Conservation (phyloP, 2,797 vertebrate species). For the Rallus crepitans region DNA sequence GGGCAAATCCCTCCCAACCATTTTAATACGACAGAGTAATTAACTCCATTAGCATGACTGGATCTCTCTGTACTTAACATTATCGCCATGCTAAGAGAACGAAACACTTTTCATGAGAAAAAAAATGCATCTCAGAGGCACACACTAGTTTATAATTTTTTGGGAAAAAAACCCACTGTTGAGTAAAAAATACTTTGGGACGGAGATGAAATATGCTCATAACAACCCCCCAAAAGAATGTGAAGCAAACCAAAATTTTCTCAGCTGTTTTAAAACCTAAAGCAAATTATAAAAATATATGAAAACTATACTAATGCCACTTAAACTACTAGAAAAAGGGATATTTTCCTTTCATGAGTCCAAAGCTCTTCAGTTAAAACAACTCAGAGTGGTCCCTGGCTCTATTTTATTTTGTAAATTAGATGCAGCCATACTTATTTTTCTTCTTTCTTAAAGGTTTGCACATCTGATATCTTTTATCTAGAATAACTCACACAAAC, state of each 20-base stretch:
- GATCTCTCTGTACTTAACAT: conserved; percentile 25
- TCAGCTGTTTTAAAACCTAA: not conserved
- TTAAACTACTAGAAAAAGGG: not conserved
- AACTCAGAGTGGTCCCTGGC: not conserved
- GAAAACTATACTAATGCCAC: not conserved
- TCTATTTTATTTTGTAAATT: not conserved
- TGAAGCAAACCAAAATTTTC: not conserved
- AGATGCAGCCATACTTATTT: not conserved
- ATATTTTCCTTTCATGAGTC: not conserved
- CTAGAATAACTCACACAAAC: not conserved
- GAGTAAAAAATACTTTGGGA: not conserved
- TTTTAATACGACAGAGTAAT: conserved; percentile 23
- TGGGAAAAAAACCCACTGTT: not conserved
- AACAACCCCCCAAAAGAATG: not conserved
- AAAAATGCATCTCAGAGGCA: not conserved
- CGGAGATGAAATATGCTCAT: not conserved
- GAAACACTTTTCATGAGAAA: not conserved
- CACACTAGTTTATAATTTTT: not conserved
- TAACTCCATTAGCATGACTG: conserved; percentile 37
- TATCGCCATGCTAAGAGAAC: conserved; percentile 28
- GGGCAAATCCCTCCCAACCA: conserved; percentile 17
- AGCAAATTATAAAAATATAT: not conserved
- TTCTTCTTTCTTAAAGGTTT: not conserved
- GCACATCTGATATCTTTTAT: not conserved
- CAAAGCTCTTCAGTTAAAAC: not conserved